Evolutionary conservation across 2,888 invertebrate species (phyloP), one percentile per base, ranked within the genome.

Genomic region (Trichacis sp.): DNA sequence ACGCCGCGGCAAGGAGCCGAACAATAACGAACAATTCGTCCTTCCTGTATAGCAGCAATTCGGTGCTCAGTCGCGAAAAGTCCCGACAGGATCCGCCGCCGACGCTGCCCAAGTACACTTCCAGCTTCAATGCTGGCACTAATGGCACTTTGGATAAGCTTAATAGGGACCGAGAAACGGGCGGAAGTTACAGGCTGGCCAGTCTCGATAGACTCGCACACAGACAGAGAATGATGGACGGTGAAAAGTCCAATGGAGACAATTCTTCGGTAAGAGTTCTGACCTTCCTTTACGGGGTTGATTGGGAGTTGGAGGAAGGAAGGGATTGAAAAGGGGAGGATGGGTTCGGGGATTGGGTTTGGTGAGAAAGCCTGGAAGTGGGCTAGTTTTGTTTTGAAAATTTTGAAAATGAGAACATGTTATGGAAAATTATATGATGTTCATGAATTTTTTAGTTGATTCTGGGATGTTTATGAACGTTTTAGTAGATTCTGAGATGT

Each of bases 181-280:
- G 92, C 71, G 91, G 92, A 76, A 93, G 93, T 55, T 94, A 93
- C 85, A 84, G 88, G 68, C 87, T 94, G 74, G 92, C 93, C 55
- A 93, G 93, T 82, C 88, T 94, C 69, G 94, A 94, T 85, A 89
- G 93, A 81, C 87, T 94, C 79, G 94, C 94, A 46, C 88, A 93
- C 73, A 88, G 93, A 64, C 94, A 94, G 84, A 90, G 93, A 80
- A 90, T 93, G 77, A 91, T 93, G 79, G 93, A 93, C 80, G 90
- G 91, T 70, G 88, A 90, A 86, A 87, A 90, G 86, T 70, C 83
- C 78, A 78, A 85, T 78, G 80, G 81, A 52, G 79, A 80, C 59
- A 60, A 72, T 24, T 76, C 75, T 55, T 77, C 79, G 84, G 82
- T 83, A 83, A 84, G 83, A 59, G 11, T 9, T 43, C n/a, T 2